phyloP scores from a whole-genome alignment of 1,140 invertebrate species.

The Temnothorax longispinosus region DNA sequence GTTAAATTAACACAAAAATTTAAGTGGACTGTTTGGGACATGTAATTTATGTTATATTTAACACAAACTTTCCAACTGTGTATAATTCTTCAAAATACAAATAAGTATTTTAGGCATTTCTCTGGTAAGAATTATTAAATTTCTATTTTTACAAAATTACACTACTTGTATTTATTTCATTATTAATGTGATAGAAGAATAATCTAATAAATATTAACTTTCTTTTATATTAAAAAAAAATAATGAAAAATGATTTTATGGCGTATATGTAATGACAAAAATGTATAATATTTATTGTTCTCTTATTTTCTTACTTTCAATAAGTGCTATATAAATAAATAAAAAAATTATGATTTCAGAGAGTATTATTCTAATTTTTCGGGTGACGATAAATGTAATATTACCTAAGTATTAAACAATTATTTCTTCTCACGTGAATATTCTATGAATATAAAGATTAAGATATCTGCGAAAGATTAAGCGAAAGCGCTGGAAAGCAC shows the following conservation, averaged over 20 bases:
- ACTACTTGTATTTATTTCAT: neutral
- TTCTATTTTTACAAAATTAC: neutral
- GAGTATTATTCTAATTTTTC: neutral
- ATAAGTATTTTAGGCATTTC: neutral
- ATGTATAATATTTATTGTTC: neutral
- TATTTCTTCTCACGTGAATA: neutral
- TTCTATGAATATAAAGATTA: slow-evolving; percentile 15
- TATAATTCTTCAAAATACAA: neutral
- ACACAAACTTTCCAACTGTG: too few species aligned
- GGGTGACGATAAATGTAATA: neutral
- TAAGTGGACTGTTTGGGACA: too few species aligned
- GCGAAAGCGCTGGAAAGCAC: slow-evolving; percentile 10
- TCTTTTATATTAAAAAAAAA: neutral
- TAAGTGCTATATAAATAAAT: neutral
- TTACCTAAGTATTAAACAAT: neutral
- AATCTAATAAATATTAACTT: neutral
- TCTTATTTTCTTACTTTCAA: neutral
- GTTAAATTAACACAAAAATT: too few species aligned
- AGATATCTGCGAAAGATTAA: slow-evolving; percentile 18
- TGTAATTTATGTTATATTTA: too few species aligned
- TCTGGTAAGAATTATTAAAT: neutral
- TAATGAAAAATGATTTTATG: neutral
- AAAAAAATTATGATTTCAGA: neutral
- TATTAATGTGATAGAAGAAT: neutral
- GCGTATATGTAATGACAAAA: neutral